Evolutionary conservation across 1,140 invertebrate species (phyloP).

Genomic region (Drosophila fuyamai): DNA sequence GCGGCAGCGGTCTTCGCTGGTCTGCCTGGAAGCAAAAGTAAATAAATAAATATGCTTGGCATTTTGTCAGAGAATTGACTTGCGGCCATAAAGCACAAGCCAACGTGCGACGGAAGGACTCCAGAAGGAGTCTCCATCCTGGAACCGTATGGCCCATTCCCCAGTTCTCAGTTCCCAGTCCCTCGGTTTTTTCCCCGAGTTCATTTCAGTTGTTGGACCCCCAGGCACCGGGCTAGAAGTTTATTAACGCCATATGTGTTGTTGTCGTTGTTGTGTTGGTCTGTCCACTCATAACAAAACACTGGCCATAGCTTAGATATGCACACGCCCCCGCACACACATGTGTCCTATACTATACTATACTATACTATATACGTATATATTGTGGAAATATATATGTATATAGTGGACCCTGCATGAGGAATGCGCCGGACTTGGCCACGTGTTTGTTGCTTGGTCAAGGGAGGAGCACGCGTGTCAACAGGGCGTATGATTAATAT

Average conservation of each 20-base stretch:
- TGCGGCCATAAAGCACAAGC: constrained; percentile 78
- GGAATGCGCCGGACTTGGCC: constrained; percentile 48
- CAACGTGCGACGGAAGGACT: constrained; percentile 52
- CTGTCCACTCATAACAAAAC: constrained; percentile 70
- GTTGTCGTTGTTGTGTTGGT: constrained; percentile 38
- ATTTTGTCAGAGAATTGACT: constrained; percentile 82
- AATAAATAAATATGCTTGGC: constrained; percentile 82
- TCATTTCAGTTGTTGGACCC: constrained; percentile 33
- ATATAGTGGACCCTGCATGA: constrained; percentile 44
- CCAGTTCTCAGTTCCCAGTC: constrained; percentile 1
- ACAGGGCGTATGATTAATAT: constrained; percentile 81
- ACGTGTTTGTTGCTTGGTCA: constrained; percentile 51
- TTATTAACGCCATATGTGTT: constrained; percentile 80
- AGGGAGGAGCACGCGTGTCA: constrained; percentile 64
- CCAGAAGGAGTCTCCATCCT: constrained; percentile 14
- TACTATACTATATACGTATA: constrained; percentile 19
- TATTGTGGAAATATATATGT: constrained; percentile 24
- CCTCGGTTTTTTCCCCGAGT: constrained; percentile 2
- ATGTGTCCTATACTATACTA: neutral
- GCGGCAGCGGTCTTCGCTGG: constrained; percentile 20
- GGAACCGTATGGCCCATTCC: neutral
- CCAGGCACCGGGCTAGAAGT: constrained; percentile 60
- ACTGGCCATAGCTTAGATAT: constrained; percentile 49
- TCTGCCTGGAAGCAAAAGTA: constrained; percentile 56
- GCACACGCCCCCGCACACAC: constrained; percentile 30